phyloP scores from a whole-genome alignment of 2,888 invertebrate species.

The Cheilosia vernalis region DNA sequence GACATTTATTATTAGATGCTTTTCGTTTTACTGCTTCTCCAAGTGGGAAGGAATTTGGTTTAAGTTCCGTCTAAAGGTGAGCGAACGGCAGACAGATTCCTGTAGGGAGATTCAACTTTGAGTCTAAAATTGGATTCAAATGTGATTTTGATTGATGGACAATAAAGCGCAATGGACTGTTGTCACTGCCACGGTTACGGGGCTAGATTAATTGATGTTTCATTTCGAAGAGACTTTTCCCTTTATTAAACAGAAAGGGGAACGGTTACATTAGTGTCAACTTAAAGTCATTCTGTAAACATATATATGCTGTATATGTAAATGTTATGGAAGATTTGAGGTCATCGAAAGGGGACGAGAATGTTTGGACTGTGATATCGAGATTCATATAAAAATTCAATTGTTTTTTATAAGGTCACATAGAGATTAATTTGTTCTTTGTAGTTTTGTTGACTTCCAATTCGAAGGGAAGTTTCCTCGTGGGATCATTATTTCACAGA shows the following conservation, averaged over 20 bases:
- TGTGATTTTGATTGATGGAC: constrained; percentile 68
- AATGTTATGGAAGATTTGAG: constrained; percentile 25
- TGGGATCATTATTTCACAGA: background rate
- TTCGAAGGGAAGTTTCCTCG: background rate
- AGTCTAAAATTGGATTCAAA: constrained; percentile 56
- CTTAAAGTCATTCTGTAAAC: constrained; percentile 13
- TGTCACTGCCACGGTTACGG: constrained; percentile 60
- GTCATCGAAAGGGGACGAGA: background rate
- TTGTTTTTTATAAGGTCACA: background rate
- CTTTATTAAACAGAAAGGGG: background rate
- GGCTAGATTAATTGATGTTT: constrained; percentile 57
- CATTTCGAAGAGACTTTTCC: constrained; percentile 23
- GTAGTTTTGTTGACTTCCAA: background rate
- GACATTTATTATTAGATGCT: constrained; percentile 71
- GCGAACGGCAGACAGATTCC: constrained; percentile 18
- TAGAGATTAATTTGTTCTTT: background rate
- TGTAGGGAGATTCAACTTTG: constrained; percentile 29
- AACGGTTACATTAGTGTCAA: background rate
- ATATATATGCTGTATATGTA: background rate
- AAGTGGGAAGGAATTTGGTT: constrained; percentile 8
- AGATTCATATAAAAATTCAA: constrained; percentile 26
- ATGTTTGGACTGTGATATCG: background rate
- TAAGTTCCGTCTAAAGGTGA: constrained; percentile 50
- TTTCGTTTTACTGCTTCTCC: constrained; percentile 16
- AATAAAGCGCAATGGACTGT: constrained; percentile 61